These are phyloP conservation scores for Acanthornis magna DNA, from an alignment of 2,797 vertebrate species.

Conservation along the genomic window DNA sequence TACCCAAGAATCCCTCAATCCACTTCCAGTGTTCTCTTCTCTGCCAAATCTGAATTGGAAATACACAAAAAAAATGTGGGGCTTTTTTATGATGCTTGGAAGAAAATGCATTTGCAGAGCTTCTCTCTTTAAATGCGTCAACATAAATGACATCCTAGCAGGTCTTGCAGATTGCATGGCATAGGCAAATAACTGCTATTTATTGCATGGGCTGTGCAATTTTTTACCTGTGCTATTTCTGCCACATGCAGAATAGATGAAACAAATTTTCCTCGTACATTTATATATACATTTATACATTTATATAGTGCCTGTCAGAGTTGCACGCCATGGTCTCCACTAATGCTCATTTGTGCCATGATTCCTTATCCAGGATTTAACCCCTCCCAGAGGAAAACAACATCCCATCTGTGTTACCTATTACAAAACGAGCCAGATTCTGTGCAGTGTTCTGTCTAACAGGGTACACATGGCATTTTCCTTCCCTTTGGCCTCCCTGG, in stretches of 20 bases:
- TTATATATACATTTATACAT: background rate
- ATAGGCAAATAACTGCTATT: conserved; percentile 55
- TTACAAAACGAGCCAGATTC: background rate
- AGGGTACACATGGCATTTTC: background rate
- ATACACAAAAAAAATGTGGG: background rate
- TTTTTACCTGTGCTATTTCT: conserved; percentile 47
- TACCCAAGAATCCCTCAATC: background rate
- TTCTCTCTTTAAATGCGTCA: conserved; percentile 49
- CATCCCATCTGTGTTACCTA: background rate
- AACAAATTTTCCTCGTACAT: background rate
- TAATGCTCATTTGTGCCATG: background rate
- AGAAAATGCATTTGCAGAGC: conserved; percentile 39
- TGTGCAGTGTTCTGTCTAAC: background rate
- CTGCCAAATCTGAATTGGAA: background rate
- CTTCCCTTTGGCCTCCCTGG: background rate
- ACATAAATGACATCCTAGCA: conserved; percentile 47
- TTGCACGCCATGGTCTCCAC: background rate
- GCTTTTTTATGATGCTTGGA: background rate
- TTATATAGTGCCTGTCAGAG: background rate
- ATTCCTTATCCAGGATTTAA: background rate
- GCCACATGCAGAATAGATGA: conserved; percentile 18
- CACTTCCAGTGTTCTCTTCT: background rate
- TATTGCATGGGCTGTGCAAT: conserved; percentile 20
- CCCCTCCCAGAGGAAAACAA: background rate
- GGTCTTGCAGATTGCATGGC: conserved; percentile 44